Percentiles rank a stretch among this genome's conserved stretches.
Evolutionary conservation across 2,113 vertebrate species (phyloP).

Genomic region (Oriolus oriolus): DNA sequence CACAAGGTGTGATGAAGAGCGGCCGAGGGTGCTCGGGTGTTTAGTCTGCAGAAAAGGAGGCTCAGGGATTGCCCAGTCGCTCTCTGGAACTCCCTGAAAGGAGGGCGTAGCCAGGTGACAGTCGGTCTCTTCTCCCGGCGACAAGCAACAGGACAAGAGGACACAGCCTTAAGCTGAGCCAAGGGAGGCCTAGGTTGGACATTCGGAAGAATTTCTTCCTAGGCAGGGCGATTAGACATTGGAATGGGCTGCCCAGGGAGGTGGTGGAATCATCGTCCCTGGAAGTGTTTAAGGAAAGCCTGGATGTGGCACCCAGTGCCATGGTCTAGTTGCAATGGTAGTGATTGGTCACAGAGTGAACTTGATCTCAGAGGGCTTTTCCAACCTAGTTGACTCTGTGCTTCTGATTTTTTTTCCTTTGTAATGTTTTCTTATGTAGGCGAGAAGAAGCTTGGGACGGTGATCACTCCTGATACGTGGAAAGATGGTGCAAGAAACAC

Average conservation of each 20-base stretch:
- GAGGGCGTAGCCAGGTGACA: accelerated
- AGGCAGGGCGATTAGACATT: background rate
- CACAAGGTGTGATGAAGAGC: too few species aligned
- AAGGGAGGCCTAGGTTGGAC: background rate
- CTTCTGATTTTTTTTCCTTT: background rate
- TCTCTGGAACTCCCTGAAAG: background rate
- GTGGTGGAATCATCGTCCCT: accelerated
- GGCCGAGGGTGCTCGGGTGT: background rate
- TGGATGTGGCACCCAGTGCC: background rate
- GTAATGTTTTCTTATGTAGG: slow-evolving; percentile 64
- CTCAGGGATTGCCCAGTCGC: accelerated
- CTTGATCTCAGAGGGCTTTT: accelerated
- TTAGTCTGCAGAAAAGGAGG: background rate
- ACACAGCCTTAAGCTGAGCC: too few species aligned
- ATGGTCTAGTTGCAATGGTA: accelerated
- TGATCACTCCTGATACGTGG: slow-evolving; percentile 98
- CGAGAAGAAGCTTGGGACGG: slow-evolving; percentile 95
- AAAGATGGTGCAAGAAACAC: slow-evolving; percentile 97
- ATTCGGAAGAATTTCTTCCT: background rate
- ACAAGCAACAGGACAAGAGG: accelerated
- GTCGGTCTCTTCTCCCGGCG: background rate
- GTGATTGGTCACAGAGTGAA: accelerated
- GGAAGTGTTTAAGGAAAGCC: background rate
- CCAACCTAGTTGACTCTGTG: background rate
- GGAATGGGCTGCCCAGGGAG: background rate